Base-by-base conservation (phyloP, 2,113 vertebrate species). In the Microcebus murinus region DNA sequence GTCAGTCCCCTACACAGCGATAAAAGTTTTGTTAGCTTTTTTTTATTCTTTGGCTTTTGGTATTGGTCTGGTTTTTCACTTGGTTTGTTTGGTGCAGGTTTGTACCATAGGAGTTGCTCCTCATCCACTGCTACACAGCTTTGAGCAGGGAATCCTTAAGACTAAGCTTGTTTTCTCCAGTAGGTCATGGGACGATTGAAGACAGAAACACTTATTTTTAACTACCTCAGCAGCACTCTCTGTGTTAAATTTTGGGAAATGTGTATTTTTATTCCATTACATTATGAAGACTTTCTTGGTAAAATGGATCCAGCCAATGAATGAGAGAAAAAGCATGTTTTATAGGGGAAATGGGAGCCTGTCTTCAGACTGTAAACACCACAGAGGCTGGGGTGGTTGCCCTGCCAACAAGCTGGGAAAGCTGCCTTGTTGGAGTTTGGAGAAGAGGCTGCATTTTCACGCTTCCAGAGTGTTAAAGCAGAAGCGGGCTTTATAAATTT, bases 391-490 rank as follows among this genome's bases (percentile, higher is more conserved):
- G 34, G n/a, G 42, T 52, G 77, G 76, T 59, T 55, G 55, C 48
- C 45, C 6, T 55, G 68, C 52, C 74, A 67, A 67, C n/a, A 39
- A 50, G 59, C 59, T 48, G 74, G 52, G 50, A 55, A 65, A 39
- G 48, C 74, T 61, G 31, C 31, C 39, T 4, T 61, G 52, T 17
- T 68, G 68, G n/a, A 34, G 34, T 7, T 6, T 3, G 31, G 21
- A 83, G 77, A 71, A 48, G n/a, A 86, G 36, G 55, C 67, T 79
- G 27, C 42, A 11, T 80, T 81, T 80, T 93, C 71, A 94, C 31
- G 79, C 4, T 39, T 73, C 8, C 4, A 8, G 29, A 15, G 29
- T 67, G 50, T 2, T 45, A 59, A 31, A 29, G 25, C 39, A 34
- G 52, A 87, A 92, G 59, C 36, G 20, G 29, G 3, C 21, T 91